Evolutionary conservation across 2,797 vertebrate genomes (phyloP), one percentile per base, ranked within the genome.

Genomic region (Falco naumanni): DNA sequence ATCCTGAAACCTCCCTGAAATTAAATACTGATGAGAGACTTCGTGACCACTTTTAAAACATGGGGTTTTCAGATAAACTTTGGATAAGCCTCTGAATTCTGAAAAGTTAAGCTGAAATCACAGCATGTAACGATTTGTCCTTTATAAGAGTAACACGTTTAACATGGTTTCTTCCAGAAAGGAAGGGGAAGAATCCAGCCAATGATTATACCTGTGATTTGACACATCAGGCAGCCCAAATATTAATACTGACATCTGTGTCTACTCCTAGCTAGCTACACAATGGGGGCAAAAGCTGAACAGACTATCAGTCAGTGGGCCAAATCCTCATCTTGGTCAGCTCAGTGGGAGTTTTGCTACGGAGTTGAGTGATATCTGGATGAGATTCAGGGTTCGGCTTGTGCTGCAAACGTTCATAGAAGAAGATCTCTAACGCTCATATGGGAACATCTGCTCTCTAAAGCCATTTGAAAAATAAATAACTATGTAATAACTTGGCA

Each of bases 401-500:
- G 51, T 72, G 53, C 90, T 92, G 34, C 47, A 85, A 53, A 39
- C 11, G 8, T 87, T 66, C n/a, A 11, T 2, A 51, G 71, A 64
- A 45, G 16, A 79, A 77, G 60, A 89, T 45, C 31, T 71, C 16
- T 54, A 65, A 59, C 18, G 24, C 47, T 94, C 19, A 1, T 47
- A 61, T 90, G 88, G 75, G 75, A 94, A 90, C 60, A 85, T 90
- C 88, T 95, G 93, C 64, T 89, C 45, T 94, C 57, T 61, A 89
- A 95, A 94, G 75, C 24, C 60, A 68, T 84, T 89, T 80, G 78
- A 69, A 87, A 89, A 95, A 84, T 82, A 88, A 90, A 47, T 34
- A 64, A 50, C 71, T 68, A 10, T 74, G 65, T 88, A 89, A 83
- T 93, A 86, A 81, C 78, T 97, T 96, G 94, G 94, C 94, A 34